A percentile compares a stretch with the other conserved stretches of the same genome.
phyloP scores from a whole-genome alignment of 2,113 vertebrate species.

The Tupaia chinensis region DNA sequence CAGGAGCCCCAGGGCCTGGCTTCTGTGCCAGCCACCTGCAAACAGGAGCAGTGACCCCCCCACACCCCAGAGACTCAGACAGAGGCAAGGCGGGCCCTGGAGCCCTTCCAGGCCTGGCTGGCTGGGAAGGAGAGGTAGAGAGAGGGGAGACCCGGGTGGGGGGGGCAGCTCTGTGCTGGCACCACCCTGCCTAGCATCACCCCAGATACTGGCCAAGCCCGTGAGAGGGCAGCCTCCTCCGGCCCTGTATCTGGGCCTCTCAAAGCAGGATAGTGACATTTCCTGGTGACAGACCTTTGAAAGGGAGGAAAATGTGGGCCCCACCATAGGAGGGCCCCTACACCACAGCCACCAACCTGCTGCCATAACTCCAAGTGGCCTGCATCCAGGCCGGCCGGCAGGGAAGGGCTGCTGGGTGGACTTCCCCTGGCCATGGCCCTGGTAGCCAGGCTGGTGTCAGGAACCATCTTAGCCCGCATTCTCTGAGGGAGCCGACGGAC shows the following conservation, averaged over 20 bases:
- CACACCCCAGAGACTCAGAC: accelerated
- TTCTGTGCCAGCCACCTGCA: neutral
- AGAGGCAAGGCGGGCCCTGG: neutral
- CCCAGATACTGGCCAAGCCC: neutral
- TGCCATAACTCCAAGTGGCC: constrained; percentile 29
- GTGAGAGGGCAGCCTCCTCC: neutral
- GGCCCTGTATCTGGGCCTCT: neutral
- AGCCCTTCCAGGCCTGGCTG: neutral
- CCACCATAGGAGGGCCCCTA: neutral
- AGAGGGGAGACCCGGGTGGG: neutral
- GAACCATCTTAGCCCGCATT: neutral
- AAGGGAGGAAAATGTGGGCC: neutral
- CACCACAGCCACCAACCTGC: neutral
- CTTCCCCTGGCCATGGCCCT: constrained; percentile 65
- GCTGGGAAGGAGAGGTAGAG: neutral
- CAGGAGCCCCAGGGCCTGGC: neutral
- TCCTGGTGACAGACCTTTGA: constrained; percentile 47
- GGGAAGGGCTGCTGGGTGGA: constrained; percentile 12
- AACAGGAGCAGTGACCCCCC: neutral
- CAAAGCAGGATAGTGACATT: constrained; percentile 27
- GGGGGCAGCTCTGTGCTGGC: too few relatives aligned
- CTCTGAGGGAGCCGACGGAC: neutral
- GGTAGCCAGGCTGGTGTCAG: constrained; percentile 62
- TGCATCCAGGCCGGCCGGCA: too few relatives aligned
- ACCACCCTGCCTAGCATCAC: too few relatives aligned